Evolutionary conservation across 2,888 invertebrate genomes (phyloP), one percentile per base, ranked within the genome.

Genomic region (Allygus modestus): DNA sequence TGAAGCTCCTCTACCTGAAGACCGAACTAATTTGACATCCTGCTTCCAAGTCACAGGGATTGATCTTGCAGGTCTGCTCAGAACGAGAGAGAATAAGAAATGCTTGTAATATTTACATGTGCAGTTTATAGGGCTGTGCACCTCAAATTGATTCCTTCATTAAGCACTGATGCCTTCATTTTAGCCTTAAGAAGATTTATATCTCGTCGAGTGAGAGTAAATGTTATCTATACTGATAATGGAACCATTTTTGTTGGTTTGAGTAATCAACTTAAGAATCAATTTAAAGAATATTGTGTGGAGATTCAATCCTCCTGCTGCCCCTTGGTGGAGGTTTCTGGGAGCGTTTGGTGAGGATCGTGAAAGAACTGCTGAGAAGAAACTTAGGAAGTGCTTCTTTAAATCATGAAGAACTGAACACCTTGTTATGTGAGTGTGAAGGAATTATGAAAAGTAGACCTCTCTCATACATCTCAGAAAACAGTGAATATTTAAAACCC

Each of bases 201-300:
- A 15, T 87, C 88, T 1, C 82, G 89, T 69, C 84, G 89, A 20
- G 89, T 90, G 5, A 83, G 88, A 69, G n/a, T n/a, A n/a, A n/a
- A n/a, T n/a, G 86, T 87, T 7, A 88, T 91, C 0, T 89, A 88
- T 65, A 88, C 88, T 20, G 91, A 91, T 81, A 91, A 90, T 82
- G 90, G 89, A 0, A 88, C 89, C 0, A 90, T 90, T 85, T 91
- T 91, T 86, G 85, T 88, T 1, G 89, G 90, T 0, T 86, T 89
- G 0, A 86, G 87, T 2, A 90, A 89, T 86, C 89, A 91, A n/a
- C 91, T 92, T 87, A 91, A 91, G 86, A 91, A 92, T 88, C 91
- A 37, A 37, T 9, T 9, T 37, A 7, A 37, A 37, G 9, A 9
- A 4, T 9, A 37, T 37, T 37, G 37, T 37, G 37, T 37, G 37